phyloP scores from a whole-genome alignment of 1,140 invertebrate species.

The Eueides isabella region DNA sequence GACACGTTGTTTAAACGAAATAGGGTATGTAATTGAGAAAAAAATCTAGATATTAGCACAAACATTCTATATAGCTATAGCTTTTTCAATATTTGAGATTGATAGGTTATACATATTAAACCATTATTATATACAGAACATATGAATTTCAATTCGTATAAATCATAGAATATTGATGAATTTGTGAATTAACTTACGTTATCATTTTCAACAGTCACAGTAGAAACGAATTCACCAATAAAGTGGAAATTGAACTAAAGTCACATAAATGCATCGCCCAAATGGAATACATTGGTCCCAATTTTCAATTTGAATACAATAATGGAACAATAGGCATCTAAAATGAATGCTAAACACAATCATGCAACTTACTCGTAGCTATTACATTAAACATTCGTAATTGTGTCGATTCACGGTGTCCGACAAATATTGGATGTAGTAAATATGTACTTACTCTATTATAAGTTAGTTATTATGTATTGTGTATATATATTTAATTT shows the following conservation, averaged over 20 bases:
- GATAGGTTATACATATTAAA: too few species aligned
- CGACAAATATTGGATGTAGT: background rate
- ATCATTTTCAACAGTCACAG: background rate
- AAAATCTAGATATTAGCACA: too few species aligned
- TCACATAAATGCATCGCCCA: background rate
- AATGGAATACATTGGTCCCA: background rate
- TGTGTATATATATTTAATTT: background rate
- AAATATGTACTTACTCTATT: background rate
- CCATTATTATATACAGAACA: too few species aligned
- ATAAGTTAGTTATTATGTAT: background rate
- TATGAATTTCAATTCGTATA: too few species aligned
- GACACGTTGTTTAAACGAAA: too few species aligned
- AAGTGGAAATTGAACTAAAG: background rate
- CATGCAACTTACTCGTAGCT: conserved; percentile 14
- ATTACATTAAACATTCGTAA: conserved; percentile 11
- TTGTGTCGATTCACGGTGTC: background rate
- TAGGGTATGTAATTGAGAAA: too few species aligned
- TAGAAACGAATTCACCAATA: background rate
- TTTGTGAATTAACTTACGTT: background rate
- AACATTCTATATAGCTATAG: too few species aligned
- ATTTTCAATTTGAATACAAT: background rate
- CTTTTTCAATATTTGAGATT: too few species aligned
- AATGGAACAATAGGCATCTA: background rate
- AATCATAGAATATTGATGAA: background rate
- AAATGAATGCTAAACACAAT: conserved; percentile 1